Conservation (phyloP, 2,113 vertebrate species). For the Trinectes maculatus region DNA sequence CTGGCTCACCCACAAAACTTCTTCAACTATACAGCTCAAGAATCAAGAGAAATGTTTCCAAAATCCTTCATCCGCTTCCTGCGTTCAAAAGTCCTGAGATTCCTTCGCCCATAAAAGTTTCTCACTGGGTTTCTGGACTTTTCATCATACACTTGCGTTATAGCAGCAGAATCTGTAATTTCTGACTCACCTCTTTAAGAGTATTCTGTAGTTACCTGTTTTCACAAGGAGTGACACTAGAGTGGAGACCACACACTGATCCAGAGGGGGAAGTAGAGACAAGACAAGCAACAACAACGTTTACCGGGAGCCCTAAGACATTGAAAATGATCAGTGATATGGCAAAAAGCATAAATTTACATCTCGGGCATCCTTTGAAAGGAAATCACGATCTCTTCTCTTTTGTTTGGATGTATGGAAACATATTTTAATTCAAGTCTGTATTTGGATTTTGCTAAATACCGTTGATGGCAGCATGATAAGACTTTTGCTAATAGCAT, state of each 20-base stretch:
- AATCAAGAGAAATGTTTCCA: constrained; percentile 99
- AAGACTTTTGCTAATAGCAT: constrained; percentile 44
- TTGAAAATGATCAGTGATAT: too few relatives aligned
- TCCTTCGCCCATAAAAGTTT: constrained; percentile 87
- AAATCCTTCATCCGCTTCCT: constrained; percentile 97
- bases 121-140: not conserved
- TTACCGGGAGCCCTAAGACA: constrained; percentile 41
- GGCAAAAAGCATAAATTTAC: constrained; percentile 16
- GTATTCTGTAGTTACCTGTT: constrained; percentile 43
- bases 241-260: constrained; percentile 24
- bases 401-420: constrained; percentile 33
- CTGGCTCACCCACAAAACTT: constrained; percentile 98
- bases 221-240: constrained; percentile 15
- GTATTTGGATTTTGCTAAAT: constrained; percentile 31
- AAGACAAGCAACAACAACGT: constrained; percentile 13
- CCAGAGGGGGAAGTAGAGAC: constrained; percentile 30
- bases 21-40: constrained; percentile 98
- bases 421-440: constrained; percentile 13
- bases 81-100: constrained; percentile 96
- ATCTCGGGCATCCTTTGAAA: constrained; percentile 1
- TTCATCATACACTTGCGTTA: constrained; percentile 29
- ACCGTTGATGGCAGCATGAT: constrained; percentile 20
- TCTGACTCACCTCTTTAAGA: constrained; percentile 29
- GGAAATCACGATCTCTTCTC: constrained; percentile 18
- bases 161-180: constrained; percentile 21